Percentiles rank a stretch among this genome's conserved stretches.
These are phyloP conservation scores for Balanococcus diminutus DNA, from an alignment of 2,888 invertebrate genomes.

Conservation along the genomic window DNA sequence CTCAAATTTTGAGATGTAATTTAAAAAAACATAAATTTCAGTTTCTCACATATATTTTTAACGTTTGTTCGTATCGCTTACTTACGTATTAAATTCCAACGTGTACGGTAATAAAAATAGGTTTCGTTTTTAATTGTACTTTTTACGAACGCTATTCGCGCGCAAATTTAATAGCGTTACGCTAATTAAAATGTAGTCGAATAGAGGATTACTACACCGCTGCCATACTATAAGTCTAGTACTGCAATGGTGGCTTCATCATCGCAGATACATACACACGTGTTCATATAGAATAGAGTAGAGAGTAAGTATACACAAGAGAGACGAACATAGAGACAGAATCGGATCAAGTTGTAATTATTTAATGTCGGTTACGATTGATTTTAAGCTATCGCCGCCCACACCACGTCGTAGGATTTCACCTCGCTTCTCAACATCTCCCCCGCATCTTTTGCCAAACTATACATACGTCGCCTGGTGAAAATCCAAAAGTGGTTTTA, in stretches of 20 bases:
- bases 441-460: neutral
- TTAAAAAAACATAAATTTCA: too few relatives aligned
- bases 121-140: slow-evolving; percentile 3
- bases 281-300: too few relatives aligned
- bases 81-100: neutral
- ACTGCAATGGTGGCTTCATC: too few relatives aligned
- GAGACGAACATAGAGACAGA: neutral
- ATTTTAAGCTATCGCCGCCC: neutral
- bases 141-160: neutral
- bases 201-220: neutral
- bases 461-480: neutral
- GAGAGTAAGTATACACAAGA: too few relatives aligned
- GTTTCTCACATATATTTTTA: too few relatives aligned
- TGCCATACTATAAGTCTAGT: too few relatives aligned
- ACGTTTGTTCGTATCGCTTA: too few relatives aligned
- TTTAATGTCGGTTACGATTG: slow-evolving; percentile 5
- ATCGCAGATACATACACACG: neutral
- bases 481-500: neutral
- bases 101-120: neutral
- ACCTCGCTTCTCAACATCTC: neutral
- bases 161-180: neutral
- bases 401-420: neutral
- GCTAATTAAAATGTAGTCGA: neutral
- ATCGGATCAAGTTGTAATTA: slow-evolving; percentile 9
- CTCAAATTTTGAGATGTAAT: too few relatives aligned